Percentiles rank a stretch among this genome's conserved stretches.
phyloP scores from a whole-genome alignment of 92 coral and sea anemone species.

The Bergia puertoricense region DNA sequence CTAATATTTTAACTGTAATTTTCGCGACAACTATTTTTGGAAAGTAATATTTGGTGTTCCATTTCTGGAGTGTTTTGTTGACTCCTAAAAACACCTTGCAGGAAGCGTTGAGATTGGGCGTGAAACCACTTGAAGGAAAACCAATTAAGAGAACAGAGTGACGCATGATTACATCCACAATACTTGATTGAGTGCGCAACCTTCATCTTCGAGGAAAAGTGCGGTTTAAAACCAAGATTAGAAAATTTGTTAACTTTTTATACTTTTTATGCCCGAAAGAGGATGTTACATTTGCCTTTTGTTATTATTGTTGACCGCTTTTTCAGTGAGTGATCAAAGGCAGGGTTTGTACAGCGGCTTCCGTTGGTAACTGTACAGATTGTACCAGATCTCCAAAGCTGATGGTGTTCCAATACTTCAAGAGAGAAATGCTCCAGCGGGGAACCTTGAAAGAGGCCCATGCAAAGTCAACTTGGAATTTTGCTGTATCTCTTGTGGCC shows the following conservation, averaged over 20 bases:
- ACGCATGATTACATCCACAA: background rate
- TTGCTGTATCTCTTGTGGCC: no score
- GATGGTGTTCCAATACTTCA: background rate
- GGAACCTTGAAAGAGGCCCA: background rate
- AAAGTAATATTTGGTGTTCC: background rate
- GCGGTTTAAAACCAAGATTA: conserved; percentile 3
- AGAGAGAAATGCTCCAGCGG: background rate
- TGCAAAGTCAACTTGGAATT: background rate
- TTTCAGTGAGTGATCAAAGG: no score
- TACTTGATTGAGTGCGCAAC: background rate
- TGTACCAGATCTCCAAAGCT: background rate
- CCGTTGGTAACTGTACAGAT: background rate
- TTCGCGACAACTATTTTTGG: no score
- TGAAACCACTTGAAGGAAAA: background rate
- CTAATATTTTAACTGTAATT: background rate
- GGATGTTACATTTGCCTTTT: background rate
- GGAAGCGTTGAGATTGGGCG: conserved; percentile 8
- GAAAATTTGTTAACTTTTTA: background rate
- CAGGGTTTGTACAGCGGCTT: no score
- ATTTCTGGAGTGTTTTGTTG: background rate
- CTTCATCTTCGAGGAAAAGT: background rate
- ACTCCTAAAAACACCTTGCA: background rate
- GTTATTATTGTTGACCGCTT: no score
- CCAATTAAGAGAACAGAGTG: conserved; percentile 8
- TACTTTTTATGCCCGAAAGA: background rate